Base-by-base conservation (phyloP, 2,113 vertebrate species). In the Notarius lentiginosus region DNA sequence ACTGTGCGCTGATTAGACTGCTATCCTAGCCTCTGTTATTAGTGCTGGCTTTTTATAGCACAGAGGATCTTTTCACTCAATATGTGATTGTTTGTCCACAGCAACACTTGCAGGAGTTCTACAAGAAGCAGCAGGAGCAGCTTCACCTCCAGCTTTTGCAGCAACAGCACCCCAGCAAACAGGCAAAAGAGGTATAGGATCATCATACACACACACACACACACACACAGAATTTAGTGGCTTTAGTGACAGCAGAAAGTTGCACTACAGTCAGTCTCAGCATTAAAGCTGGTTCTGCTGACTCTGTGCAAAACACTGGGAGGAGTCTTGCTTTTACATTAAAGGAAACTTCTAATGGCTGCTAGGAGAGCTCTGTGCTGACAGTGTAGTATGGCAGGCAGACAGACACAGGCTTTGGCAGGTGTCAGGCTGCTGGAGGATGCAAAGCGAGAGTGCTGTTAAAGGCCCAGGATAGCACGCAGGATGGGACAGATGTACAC, bases 101-200 rank as follows among this genome's bases (percentile, higher is more conserved):
- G 98, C 98, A 99, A 98, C 98, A 99, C 95, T 96, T 99, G 96
- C 98, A 99, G 96, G 98, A 99, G 96, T 99, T 99, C 95, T 99
- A 99, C 95, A 99, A 99, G 96, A 99, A 99, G 94, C 98, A 99
- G 93, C 98, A 99, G 96, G 98, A 99, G 93, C 98, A 99, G 96
- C 97, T 99, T 94, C 98, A 99, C 95, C 97, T 99, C 94, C 98
- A 99, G 96, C 98, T 99, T 94, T 97, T 99, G 92, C 98, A 99
- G 93, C 98, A 99, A 93, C 97, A 98, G 86, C 97, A 99, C 83
- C 96, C 97, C 87, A 96, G 96, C 94, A 99, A 99, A 93, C 98
- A 99, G 94, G 97, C 90, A 18, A 99, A 99, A 96, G 98, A 99
- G 98, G 98, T 99, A 95, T 85, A 85, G 47, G 55, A 47, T 76